These are phyloP conservation scores for Merodon equestris DNA, from an alignment of 2,888 invertebrate genomes.

Conservation along the genomic window DNA sequence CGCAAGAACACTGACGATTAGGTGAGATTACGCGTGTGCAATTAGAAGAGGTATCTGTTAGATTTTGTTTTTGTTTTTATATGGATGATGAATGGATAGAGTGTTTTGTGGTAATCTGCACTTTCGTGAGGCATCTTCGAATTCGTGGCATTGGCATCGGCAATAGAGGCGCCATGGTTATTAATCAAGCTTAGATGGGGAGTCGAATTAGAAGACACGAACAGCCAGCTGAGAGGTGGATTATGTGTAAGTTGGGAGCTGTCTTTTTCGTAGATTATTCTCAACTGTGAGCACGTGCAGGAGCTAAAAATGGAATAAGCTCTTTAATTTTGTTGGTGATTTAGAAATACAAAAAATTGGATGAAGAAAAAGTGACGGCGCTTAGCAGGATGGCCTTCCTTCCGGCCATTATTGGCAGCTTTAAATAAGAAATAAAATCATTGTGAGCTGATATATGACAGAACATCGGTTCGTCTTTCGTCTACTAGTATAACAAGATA, in stretches of 20 bases:
- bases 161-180: conserved; percentile 54
- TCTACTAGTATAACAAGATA: too few relatives aligned
- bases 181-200: conserved; percentile 52
- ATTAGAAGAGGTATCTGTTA: conserved; percentile 61
- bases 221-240: background rate
- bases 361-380: too few relatives aligned
- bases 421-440: too few relatives aligned
- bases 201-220: conserved; percentile 1
- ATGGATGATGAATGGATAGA: conserved; percentile 46
- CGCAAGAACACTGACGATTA: conserved; percentile 54
- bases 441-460: too few relatives aligned
- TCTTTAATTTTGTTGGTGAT: too few relatives aligned
- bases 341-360: too few relatives aligned
- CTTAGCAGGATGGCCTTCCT: too few relatives aligned
- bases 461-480: too few relatives aligned
- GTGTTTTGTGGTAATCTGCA: conserved; percentile 50
- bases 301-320: too few relatives aligned
- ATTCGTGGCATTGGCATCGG: conserved; percentile 31
- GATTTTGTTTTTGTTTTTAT: conserved; percentile 43
- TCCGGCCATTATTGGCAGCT: too few relatives aligned
- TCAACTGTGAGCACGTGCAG: too few relatives aligned
- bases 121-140: conserved; percentile 46
- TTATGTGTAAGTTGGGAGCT: conserved; percentile 7
- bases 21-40: conserved; percentile 65
- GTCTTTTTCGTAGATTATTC: background rate